A percentile compares a stretch with the other conserved stretches of the same genome.
phyloP scores from a whole-genome alignment of 2,797 vertebrate genomes.

The Acrossocheilus wenchowensis region DNA sequence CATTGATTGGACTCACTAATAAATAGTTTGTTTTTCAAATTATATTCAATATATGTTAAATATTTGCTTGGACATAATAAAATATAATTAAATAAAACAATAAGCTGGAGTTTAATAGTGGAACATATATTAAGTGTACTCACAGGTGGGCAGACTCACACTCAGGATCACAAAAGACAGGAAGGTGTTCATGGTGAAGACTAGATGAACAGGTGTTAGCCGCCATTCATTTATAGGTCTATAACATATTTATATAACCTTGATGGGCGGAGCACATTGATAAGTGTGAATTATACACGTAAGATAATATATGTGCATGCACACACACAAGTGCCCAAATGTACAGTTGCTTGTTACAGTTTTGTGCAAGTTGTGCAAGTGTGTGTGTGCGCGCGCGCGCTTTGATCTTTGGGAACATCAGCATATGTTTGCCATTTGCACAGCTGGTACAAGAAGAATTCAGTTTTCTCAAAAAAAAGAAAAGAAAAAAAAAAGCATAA shows the following conservation, averaged over 20 bases:
- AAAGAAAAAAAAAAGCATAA: too few relatives aligned
- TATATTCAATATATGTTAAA: neutral
- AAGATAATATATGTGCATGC: neutral
- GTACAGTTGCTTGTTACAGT: neutral
- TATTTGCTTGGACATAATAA: neutral
- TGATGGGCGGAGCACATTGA: neutral
- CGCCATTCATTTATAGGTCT: neutral
- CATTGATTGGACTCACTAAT: too few relatives aligned
- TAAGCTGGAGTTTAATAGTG: neutral
- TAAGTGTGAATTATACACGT: neutral
- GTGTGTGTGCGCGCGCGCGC: neutral
- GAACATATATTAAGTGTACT: slow-evolving; percentile 3
- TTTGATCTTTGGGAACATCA: slow-evolving; percentile 28
- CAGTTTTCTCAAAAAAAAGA: neutral
- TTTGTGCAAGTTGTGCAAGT: neutral
- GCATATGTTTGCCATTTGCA: slow-evolving; percentile 39
- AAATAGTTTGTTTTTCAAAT: too few relatives aligned
- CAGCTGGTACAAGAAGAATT: slow-evolving; percentile 29
- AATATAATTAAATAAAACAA: neutral
- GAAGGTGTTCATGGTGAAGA: slow-evolving; percentile 24
- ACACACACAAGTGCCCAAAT: neutral
- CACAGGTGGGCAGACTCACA: slow-evolving; percentile 22
- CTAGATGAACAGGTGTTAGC: neutral
- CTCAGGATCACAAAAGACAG: slow-evolving; percentile 22
- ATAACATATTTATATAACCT: neutral